Evolutionary conservation across 2,797 vertebrate species (phyloP).

Genomic region (Tinamus major): DNA sequence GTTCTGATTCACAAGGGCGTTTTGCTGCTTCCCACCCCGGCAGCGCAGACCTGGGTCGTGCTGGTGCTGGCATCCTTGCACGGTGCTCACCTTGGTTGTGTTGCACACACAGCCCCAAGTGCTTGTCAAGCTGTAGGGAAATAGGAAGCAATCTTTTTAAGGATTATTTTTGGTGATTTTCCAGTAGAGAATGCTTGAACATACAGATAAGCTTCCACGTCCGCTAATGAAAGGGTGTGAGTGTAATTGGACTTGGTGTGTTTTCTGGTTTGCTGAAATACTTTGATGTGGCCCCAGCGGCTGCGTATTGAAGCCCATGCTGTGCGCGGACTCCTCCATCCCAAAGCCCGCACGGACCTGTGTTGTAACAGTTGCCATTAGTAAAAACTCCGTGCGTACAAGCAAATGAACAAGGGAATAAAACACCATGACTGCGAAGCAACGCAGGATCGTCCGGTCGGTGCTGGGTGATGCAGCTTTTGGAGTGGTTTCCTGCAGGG

Average conservation of each 20-base stretch:
- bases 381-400: neutral
- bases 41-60: rapidly evolving
- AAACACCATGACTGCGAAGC: neutral
- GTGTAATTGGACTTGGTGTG: neutral
- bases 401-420: neutral
- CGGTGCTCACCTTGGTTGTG: neutral
- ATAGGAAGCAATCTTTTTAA: neutral
- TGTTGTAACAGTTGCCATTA: neutral
- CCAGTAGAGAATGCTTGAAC: neutral
- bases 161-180: conserved; percentile 40
- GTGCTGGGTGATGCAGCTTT: neutral
- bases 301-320: neutral
- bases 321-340: neutral
- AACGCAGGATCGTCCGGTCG: neutral
- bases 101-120: neutral
- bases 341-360: neutral
- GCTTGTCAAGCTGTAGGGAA: neutral
- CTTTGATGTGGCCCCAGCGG: conserved; percentile 59
- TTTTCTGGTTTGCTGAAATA: conserved; percentile 23
- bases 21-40: neutral
- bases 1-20: neutral
- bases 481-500: neutral
- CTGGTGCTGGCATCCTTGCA: neutral
- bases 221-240: conserved; percentile 24
- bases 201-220: conserved; percentile 27